Percentiles rank a stretch among this genome's conserved stretches.
Conservation (phyloP, 2,113 vertebrate species). For the Acrocephalus kingi region DNA sequence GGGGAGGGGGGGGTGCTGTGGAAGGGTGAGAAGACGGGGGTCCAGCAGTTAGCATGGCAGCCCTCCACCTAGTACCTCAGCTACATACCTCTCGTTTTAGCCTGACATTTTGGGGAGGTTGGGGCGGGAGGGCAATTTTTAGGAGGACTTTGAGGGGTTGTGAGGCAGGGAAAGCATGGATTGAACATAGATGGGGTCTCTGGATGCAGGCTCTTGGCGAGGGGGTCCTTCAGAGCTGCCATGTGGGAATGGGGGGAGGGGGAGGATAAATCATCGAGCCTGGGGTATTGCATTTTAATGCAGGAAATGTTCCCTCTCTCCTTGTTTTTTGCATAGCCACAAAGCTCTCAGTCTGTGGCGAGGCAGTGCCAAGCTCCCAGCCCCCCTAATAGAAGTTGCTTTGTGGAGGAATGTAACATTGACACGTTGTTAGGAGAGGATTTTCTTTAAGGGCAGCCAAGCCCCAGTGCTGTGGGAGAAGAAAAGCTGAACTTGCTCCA, state of each 20-base stretch:
- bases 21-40: not conserved
- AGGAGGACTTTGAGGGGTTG: not conserved
- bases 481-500: slow-evolving; percentile 58
- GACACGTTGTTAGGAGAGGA: slow-evolving; percentile 81
- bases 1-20: not conserved
- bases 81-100: not conserved
- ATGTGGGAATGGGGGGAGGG: not conserved
- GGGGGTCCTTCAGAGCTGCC: not conserved
- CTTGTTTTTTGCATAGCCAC: slow-evolving; percentile 72
- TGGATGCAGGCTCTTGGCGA: not conserved
- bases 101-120: not conserved
- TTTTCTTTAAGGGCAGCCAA: slow-evolving; percentile 81
- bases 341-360: slow-evolving; percentile 78
- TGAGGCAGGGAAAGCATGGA: not conserved
- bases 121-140: not conserved
- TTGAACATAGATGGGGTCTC: not conserved
- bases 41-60: not conserved
- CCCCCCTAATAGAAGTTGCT: slow-evolving; percentile 80
- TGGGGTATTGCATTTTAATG: slow-evolving; percentile 76
- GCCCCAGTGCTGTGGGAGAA: slow-evolving; percentile 68
- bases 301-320: slow-evolving; percentile 77
- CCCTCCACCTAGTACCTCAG: not conserved
- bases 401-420: slow-evolving; percentile 82
- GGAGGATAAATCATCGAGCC: slow-evolving; percentile 4
- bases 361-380: slow-evolving; percentile 76